Conservation (phyloP, 2,797 vertebrate species). For the Megaceryle alcyon region DNA sequence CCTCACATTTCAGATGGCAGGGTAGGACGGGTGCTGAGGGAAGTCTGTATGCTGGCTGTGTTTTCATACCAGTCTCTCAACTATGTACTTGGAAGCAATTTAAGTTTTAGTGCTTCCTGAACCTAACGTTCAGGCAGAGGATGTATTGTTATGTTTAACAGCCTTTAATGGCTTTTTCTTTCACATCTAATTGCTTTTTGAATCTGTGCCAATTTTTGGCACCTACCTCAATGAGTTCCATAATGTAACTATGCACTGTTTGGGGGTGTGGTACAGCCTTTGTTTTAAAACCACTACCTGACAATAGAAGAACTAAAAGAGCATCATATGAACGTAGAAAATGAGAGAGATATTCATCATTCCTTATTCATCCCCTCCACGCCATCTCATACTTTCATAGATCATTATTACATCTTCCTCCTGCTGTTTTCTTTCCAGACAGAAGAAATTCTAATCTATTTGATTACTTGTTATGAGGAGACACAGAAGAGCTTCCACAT, state of each 20-base stretch:
- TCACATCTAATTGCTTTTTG: constrained; percentile 67
- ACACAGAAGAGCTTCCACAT: constrained; percentile 8
- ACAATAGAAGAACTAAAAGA: constrained; percentile 20
- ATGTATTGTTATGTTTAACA: constrained; percentile 69
- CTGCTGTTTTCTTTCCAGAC: constrained; percentile 37
- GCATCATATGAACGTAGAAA: neutral
- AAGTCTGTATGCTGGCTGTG: neutral
- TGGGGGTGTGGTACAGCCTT: constrained; percentile 13
- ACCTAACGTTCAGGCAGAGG: constrained; percentile 32
- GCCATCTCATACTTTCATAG: constrained; percentile 25
- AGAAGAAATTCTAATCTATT: constrained; percentile 33
- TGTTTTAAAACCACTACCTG: constrained; percentile 50
- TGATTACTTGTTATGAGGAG: constrained; percentile 50
- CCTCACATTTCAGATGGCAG: neutral
- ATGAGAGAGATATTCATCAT: constrained; percentile 40
- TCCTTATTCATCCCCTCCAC: constrained; percentile 46
- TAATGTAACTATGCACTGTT: neutral
- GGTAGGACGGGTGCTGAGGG: neutral
- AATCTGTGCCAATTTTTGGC: constrained; percentile 48
- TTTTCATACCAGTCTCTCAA: neutral
- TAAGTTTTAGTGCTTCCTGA: constrained; percentile 64
- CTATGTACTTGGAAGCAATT: neutral
- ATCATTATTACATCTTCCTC: constrained; percentile 53
- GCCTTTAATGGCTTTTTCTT: constrained; percentile 67
- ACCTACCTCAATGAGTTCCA: constrained; percentile 35